Evolutionary conservation across 2,797 vertebrate species (phyloP), one percentile per base, ranked within the genome.

Genomic region (Spea hammondii): DNA sequence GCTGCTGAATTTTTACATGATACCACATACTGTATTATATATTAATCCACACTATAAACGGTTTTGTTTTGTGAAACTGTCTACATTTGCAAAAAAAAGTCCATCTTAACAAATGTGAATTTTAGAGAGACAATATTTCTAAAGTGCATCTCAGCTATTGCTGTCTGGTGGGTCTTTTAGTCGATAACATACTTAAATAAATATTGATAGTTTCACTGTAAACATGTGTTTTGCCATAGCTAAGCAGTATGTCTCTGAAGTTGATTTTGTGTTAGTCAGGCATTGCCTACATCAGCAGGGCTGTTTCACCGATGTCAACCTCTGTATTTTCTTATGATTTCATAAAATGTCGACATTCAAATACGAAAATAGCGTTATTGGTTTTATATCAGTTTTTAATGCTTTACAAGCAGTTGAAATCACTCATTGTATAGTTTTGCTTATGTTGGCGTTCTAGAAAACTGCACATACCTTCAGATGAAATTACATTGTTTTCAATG

Each of bases 181-280:
- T 32, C 32, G 32, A 32, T 53, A 53, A 53, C 10, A 11, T 17
- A 70, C 62, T 70, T 69, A 45, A 54, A 17, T 13, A 79, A 67
- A 55, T 78, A 78, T 78, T 72, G 77, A 78, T 65, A 53, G 14
- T 64, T 72, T 13, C 62, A 78, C 72, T 72, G 14, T 12, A 72
- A 46, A 59, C 62, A 45, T 17, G 0, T n/a, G 17, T 45, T 17
- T 78, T 72, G 32, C 72, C 60, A 71, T 47, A 78, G 68, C 49
- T 46, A 78, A 78, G 76, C 76, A 72, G 14, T 65, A 78, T 55
- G 47, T 57, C 13, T 17, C 69, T 17, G 75, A 5, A 0, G 6
- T n/a, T 32, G 60, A 71, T 78, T 59, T 60, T 32, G 59, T 32
- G 14, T 12, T 12, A 12, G n/a, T 17, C 14, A 62, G 5, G 6